Evolutionary conservation across 2,888 invertebrate species (phyloP), one percentile per base, ranked within the genome.

Genomic region (Thelaira solivaga): DNA sequence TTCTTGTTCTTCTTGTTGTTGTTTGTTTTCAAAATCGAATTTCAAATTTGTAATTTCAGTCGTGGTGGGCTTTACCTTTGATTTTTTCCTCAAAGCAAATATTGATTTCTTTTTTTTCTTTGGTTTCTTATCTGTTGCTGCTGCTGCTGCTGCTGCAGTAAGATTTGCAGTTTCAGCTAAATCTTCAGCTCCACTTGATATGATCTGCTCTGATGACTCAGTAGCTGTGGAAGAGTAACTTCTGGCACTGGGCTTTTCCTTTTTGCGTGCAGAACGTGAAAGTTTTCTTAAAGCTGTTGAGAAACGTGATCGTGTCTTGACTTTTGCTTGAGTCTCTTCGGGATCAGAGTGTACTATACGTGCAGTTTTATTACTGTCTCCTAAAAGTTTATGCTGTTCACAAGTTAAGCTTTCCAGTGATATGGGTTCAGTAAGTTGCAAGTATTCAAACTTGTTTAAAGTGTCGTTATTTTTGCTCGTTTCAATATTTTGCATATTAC

Each of bases 401-500:
- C 36, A 55, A 18, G 57, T 55, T 36, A 77, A 57, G 43, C 65
- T 81, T 71, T 73, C 77, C 62, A 77, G 49, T 69, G 76, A 81
- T 20, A 61, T 64, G 20, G 76, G 73, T 53, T 57, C 51, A 13
- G 71, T 75, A 31, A 59, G 26, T 65, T 74, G 45, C 74, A 69
- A 71, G 65, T 69, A 69, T 41, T 81, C 81, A 77, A 81, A 81
- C 71, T 80, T 80, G 67, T 80, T 80, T 45, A 81, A 47, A 64
- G 57, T 80, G 45, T 59, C 62, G 65, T 65, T 76, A 72, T 62
- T 67, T 59, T 79, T 41, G 11, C 41, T 26, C 10, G 67, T 59
- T 20, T 83, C 88, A 84, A 82, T 80, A 85, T 84, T 87, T 86
- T 85, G 88, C 88, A 88, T 88, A 87, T 85, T 87, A 83, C 78